Percentiles rank a stretch among this genome's conserved stretches.
Evolutionary conservation across 92 coral and sea anemone genomes (phyloP).

Genomic region (Plumapathes pennacea): DNA sequence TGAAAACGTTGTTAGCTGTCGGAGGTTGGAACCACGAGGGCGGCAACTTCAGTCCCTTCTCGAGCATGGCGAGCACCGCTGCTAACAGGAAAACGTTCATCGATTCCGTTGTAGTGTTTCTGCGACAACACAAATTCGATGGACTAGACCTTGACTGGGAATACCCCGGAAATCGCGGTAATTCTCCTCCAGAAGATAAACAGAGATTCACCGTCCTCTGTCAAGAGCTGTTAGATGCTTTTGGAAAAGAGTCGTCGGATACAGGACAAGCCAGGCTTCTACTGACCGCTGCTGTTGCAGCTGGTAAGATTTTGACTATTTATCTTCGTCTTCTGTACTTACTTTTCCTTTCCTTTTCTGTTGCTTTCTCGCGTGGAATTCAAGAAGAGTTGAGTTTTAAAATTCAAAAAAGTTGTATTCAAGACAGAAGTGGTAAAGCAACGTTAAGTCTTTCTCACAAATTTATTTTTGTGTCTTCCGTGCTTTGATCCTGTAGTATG

Average conservation of each 20-base stretch:
- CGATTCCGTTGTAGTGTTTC: constrained; percentile 40
- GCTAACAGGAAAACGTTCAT: constrained; percentile 58
- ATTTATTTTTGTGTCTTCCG: too few relatives aligned
- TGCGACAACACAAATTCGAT: constrained; percentile 55
- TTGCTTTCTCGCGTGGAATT: too few relatives aligned
- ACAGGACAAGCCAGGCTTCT: constrained; percentile 52
- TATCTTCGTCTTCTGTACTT: too few relatives aligned
- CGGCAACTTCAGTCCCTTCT: constrained; percentile 58
- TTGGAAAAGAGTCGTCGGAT: constrained; percentile 51
- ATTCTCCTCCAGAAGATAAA: constrained; percentile 72
- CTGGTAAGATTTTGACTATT: too few relatives aligned
- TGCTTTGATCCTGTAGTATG: too few relatives aligned
- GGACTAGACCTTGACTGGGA: constrained; percentile 84
- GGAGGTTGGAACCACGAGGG: constrained; percentile 91
- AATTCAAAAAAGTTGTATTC: too few relatives aligned
- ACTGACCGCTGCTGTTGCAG: constrained; percentile 70
- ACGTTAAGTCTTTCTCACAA: too few relatives aligned
- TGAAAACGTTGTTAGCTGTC: constrained; percentile 71
- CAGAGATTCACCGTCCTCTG: constrained; percentile 66
- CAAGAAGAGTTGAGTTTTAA: too few relatives aligned
- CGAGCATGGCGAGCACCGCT: constrained; percentile 61
- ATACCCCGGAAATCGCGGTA: constrained; percentile 67
- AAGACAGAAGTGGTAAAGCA: too few relatives aligned
- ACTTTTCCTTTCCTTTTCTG: too few relatives aligned
- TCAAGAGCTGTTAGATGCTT: constrained; percentile 59